Percentiles rank a stretch among this genome's conserved stretches.
Evolutionary conservation across 2,888 invertebrate genomes (phyloP).

Genomic region (Himalopsyche kuldschensis): DNA sequence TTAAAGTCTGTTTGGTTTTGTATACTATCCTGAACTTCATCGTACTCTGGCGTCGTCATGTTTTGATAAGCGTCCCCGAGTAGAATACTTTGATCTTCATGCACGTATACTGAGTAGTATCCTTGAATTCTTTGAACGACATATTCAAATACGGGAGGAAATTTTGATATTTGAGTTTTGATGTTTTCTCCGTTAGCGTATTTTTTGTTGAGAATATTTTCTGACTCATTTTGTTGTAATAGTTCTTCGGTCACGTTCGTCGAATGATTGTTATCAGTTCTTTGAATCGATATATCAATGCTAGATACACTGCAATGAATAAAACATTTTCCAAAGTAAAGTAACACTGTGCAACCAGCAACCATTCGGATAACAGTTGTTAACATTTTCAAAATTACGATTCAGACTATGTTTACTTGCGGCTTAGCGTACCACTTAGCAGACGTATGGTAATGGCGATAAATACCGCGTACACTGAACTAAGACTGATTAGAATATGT

Average conservation of each 20-base stretch:
- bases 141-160: conserved; percentile 70
- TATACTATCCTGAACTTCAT: not conserved
- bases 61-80: not conserved
- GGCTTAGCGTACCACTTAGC: not conserved
- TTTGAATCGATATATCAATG: not conserved
- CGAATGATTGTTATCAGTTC: not conserved
- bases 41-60: not conserved
- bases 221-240: conserved; percentile 3
- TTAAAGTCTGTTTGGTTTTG: not conserved
- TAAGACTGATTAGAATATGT: not conserved
- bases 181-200: not conserved
- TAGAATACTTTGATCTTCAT: conserved; percentile 54
- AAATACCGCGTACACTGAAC: not conserved
- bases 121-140: conserved; percentile 71
- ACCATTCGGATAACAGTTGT: not conserved
- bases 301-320: not conserved
- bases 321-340: not conserved
- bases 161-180: conserved; percentile 51
- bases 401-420: not conserved
- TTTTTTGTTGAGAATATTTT: not conserved
- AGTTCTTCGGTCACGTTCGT: no score
- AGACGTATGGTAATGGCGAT: not conserved
- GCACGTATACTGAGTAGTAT: conserved; percentile 67
- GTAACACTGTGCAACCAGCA: not conserved
- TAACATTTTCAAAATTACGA: not conserved